A percentile compares a stretch with the other conserved stretches of the same genome.
Evolutionary conservation across 2,113 vertebrate genomes (phyloP).

Genomic region (Periophthalmodon schlosseri): DNA sequence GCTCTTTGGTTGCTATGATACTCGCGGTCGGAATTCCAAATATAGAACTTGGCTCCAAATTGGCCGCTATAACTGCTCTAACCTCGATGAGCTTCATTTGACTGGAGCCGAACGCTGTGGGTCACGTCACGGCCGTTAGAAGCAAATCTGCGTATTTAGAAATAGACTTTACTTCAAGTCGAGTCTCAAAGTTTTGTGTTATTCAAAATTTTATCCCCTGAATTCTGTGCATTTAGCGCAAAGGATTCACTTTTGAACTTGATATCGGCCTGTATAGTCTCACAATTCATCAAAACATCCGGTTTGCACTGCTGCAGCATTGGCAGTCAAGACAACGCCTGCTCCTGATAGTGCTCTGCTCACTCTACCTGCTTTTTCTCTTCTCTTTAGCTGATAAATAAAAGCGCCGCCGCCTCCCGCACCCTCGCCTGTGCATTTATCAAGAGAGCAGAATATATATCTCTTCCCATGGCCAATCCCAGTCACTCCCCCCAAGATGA

Average conservation of each 20-base stretch:
- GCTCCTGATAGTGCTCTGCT: conserved; percentile 46
- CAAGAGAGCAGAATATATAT: conserved; percentile 70
- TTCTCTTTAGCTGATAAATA: conserved; percentile 66
- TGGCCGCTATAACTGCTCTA: too few species aligned
- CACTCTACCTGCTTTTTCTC: conserved; percentile 42
- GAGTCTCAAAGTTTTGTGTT: too few species aligned
- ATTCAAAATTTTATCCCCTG: too few species aligned
- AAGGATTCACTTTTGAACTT: conserved; percentile 52
- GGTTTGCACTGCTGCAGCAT: conserved; percentile 44
- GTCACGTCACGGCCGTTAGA: too few species aligned
- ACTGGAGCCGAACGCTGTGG: too few species aligned
- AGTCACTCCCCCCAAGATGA: conserved; percentile 71
- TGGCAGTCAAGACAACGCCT: conserved; percentile 61
- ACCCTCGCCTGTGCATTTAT: conserved; percentile 66
- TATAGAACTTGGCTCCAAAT: too few species aligned
- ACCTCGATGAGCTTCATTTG: too few species aligned
- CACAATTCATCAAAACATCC: conserved; percentile 54
- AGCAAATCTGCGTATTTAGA: neutral
- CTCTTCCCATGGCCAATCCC: conserved; percentile 74
- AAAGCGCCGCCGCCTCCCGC: conserved; percentile 60
- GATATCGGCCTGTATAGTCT: conserved; percentile 29
- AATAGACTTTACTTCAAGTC: neutral
- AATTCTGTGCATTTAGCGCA: conserved; percentile 15
- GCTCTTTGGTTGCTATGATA: too few species aligned
- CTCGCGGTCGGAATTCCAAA: too few species aligned